A percentile compares a stretch with the other conserved stretches of the same genome.
Evolutionary conservation across 2,888 invertebrate species (phyloP).

Genomic region (Drosophila basisetae): DNA sequence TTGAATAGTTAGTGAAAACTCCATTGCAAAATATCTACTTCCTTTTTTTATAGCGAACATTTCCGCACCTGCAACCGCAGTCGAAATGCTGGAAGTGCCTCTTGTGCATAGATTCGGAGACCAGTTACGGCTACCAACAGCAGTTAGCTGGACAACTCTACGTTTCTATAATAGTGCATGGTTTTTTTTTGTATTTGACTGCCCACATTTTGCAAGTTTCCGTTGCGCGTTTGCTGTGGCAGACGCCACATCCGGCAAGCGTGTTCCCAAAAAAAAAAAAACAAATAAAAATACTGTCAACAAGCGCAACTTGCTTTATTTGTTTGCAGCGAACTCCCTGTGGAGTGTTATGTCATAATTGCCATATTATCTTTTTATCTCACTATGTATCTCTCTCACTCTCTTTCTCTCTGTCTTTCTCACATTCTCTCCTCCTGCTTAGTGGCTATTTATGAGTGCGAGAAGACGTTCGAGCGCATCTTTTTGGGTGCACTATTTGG

Average conservation of each 20-base stretch:
- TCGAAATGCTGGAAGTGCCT: conserved; percentile 18
- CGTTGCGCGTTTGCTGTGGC: conserved; percentile 48
- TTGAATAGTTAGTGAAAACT: neutral
- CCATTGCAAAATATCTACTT: neutral
- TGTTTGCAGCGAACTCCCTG: conserved; percentile 28
- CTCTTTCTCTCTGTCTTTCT: neutral
- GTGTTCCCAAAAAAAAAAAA: conserved; percentile 30
- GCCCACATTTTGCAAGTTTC: conserved; percentile 54
- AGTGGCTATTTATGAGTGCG: conserved; percentile 88
- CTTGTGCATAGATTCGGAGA: neutral
- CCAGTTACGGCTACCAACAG: conserved; percentile 2
- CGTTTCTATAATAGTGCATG: conserved; percentile 13
- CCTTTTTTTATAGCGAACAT: neutral
- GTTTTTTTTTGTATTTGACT: conserved; percentile 19
- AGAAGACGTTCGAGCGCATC: conserved; percentile 89
- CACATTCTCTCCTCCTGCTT: neutral
- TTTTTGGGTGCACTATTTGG: conserved; percentile 93
- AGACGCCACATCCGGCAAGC: conserved; percentile 22
- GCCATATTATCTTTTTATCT: neutral
- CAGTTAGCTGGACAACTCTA: conserved; percentile 12
- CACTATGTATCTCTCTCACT: neutral
- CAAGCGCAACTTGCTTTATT: conserved; percentile 65
- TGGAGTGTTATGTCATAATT: conserved; percentile 47
- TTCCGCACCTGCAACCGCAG: conserved; percentile 13
- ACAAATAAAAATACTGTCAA: conserved; percentile 38